Evolutionary conservation across 2,113 vertebrate species (phyloP), one percentile per base, ranked within the genome.

Genomic region (Myiozetetes cayanensis): DNA sequence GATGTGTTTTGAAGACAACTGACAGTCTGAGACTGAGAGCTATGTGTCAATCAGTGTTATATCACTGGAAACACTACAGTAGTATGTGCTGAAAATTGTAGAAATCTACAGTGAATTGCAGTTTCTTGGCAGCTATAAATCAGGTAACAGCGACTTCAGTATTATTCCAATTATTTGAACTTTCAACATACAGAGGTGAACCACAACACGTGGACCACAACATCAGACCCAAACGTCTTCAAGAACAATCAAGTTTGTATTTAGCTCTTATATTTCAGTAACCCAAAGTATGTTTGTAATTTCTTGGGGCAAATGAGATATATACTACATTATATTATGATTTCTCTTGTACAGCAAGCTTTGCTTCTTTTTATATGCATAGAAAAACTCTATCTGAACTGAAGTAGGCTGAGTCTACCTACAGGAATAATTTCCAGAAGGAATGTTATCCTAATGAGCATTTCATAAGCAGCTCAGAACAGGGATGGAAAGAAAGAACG

Each of bases 391-490:
- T 8, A 83, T 33, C 17, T 62, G 59, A 90, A 89, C 73, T 74
- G 22, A 90, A 93, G 67, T 0, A 93, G 63, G 59, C 10, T 84
- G 56, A 79, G 44, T 61, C 55, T 65, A 84, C 61, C 59, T 46
- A 66, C 8, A 73, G 13, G 37, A 83, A 79, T 53, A 39, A 86
- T 77, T 77, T 93, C 52, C 55, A 94, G 39, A 88, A 94, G 39
- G 0, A 0, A 84, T 16, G 1, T 84, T 92, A 80, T 47, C 47
- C 72, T 94, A 47, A 9, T 56, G 93, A 73, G 37, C 31, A 72
- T 81, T 94, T 95, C 53, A 71, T 44, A 77, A 89, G 68, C 73
- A 88, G 93, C 56, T 93, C 88, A 93, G 70, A 90, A 72, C 6
- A 77, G 30, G 25, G 41, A 66, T 10, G 52, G 73, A 61, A 78